Base-by-base conservation (phyloP, 2,113 vertebrate species). In the Hirundichthys speculiger region DNA sequence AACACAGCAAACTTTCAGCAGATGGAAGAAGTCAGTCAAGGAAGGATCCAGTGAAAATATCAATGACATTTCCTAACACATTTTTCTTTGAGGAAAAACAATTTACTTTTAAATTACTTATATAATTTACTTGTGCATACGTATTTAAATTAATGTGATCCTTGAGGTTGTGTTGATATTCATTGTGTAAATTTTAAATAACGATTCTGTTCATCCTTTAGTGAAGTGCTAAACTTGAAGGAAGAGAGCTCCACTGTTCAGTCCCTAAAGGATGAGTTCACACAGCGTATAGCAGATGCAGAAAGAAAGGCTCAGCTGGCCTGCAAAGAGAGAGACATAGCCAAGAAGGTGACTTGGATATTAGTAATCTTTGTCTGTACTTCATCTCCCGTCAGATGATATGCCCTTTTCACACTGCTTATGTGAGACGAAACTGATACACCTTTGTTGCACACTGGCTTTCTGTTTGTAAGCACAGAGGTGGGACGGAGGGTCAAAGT, bases 241-340 rank as follows among this genome's bases (percentile, higher is more conserved):
- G 95, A 98, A 87, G 97, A 98, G 89, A 97, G 93, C 88, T 95
- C 90, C 73, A 94, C 92, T 40, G 93, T 98, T 84, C 94, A 95
- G 64, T 96, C 95, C 77, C 92, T 99, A 22, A 95, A 96, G 84
- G 96, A 97, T 22, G 98, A 99, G 79, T 99, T 98, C 88, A 96
- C 97, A 21, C 95, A 98, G 82, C 95, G 97, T 65, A 98, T 99
- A 64, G 98, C 96, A 1, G 97, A 99, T 75, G 89, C 96, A 27
- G 97, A 99, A 82, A 96, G 95, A 86, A 99, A 97, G 81, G 96
- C 94, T 64, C 97, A 99, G 30, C 68, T 97, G 21, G 96, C 97
- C 69, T 99, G 96, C 89, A 99, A 99, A 86, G 98, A 99, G 69
- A 93, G 98, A 78, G 98, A 99, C 89, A 91, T 95, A 21, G 93